Percentiles rank a stretch among this genome's conserved stretches.
Evolutionary conservation across 2,797 vertebrate species (phyloP).

Genomic region (Oryzias dopingdopingensis): DNA sequence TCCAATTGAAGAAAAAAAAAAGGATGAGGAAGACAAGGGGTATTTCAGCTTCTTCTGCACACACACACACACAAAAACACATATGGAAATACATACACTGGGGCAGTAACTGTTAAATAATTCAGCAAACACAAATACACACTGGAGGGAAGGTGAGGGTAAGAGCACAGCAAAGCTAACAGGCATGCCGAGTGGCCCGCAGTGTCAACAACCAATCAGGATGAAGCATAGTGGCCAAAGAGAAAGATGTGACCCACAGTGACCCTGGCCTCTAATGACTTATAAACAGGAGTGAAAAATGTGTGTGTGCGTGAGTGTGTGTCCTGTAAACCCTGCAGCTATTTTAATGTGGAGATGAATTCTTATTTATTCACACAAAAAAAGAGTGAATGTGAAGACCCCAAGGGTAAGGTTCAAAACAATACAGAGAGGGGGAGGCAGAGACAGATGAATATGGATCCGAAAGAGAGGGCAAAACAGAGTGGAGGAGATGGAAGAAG

Average conservation of each 20-base stretch:
- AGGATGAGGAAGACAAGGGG: constrained; percentile 38
- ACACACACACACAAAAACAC: constrained; percentile 39
- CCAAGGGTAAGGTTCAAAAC: constrained; percentile 70
- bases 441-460: constrained; percentile 29
- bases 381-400: constrained; percentile 61
- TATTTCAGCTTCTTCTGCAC: constrained; percentile 45
- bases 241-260: constrained; percentile 59
- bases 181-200: constrained; percentile 54
- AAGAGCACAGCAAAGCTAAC: constrained; percentile 64
- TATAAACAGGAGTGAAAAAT: constrained; percentile 62
- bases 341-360: constrained; percentile 73
- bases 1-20: constrained; percentile 44
- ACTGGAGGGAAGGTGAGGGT: constrained; percentile 68
- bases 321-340: constrained; percentile 53
- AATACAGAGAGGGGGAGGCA: constrained; percentile 40
- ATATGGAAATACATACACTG: constrained; percentile 60
- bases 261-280: constrained; percentile 72
- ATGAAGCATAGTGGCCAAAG: constrained; percentile 56
- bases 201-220: constrained; percentile 72
- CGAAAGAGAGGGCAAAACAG: constrained; percentile 30
- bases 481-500: constrained; percentile 16
- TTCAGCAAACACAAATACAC: constrained; percentile 70
- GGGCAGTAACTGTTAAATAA: constrained; percentile 63
- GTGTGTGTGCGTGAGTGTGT: constrained; percentile 35
- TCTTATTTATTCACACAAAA: constrained; percentile 72